Base-by-base conservation (phyloP, 2,113 vertebrate species). In the Stictonetta naevosa region DNA sequence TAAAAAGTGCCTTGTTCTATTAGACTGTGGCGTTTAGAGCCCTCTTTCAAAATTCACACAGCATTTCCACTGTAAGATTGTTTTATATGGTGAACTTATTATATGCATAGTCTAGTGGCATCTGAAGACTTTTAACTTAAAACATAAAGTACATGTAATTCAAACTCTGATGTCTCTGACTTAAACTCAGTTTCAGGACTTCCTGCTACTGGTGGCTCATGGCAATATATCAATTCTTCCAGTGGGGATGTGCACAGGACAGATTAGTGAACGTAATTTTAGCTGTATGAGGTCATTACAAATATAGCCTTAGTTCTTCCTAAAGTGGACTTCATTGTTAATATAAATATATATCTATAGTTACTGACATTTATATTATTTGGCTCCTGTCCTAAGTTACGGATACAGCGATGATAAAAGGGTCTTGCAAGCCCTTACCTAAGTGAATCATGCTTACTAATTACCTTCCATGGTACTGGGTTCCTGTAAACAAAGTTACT, bases 401-500 rank as follows among this genome's bases (percentile, higher is more conserved):
- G n/a, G 83, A 95, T 72, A 71, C 46, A 93, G 76, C 44, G 79
- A 92, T 60, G 94, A 90, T 92, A 92, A 96, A 93, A 85, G 84
- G 36, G 53, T 66, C 67, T 92, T 91, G 53, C 84, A 91, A 95
- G 44, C 34, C 81, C 83, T 93, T 92, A 93, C 85, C 88, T 92
- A 92, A 96, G 93, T 42, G 59, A 92, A 84, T 74, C 46, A 5
- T 72, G 74, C 69, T 86, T 90, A 75, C 80, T 95, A 86, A 96
- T 91, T 88, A 92, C 80, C 78, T 95, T 89, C 86, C 73, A 76
- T 62, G 53, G 80, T 84, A 88, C 80, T 84, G 48, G 25, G 55
- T 88, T 96, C 88, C 91, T 92, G 90, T 88, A 94, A 95, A 90
- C 91, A 95, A 95, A 88, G 69, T 95, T 89, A 73, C 73, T 96